Evolutionary conservation across 2,888 invertebrate species (phyloP), one percentile per base, ranked within the genome.

Genomic region (Himalopsyche japonica): DNA sequence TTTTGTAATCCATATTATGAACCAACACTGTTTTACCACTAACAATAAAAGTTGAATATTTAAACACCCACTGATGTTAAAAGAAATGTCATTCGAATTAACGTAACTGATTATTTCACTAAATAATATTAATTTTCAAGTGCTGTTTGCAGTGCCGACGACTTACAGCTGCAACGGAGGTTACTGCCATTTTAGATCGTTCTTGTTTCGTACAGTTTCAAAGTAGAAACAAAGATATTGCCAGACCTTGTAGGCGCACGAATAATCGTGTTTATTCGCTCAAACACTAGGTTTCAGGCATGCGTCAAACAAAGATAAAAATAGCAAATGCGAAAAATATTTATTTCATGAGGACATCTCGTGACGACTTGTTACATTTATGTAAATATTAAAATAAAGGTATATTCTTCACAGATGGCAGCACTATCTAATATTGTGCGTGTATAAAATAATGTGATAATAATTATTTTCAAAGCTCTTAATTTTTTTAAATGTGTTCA

Each of bases 1-100:
- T 95, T 93, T 95, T 95, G 93, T 95, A 95, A 95, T 97, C 97
- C 97, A 97, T 97, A 89, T 89, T 91, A 91, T 30, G 48, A 80
- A 81, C 82, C 64, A 79, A 80, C 85, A 85, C 85, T 81, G 64
- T 70, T 77, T 76, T 82, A 84, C 84, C 81, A 84, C 78, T 76
- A 82, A 76, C 48, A 47, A 47, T 43, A 76, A 84, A 27, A 77
- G 64, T 79, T 84, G 43, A 30, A 77, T 43, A 83, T 37, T 64
- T 81, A 57, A 48, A 82, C 80, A 79, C 76, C 76, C 84, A 81
- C 84, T 84, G 30, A 43, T 34, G 78, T 77, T 77, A 81, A 84
- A 43, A 18, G 48, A 27, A 77, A 70, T 80, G 80, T 84, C 84
- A 84, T 57, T 30, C 37, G 27, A 81, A 48, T 37, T 4, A 80